These are phyloP conservation scores for Falco novaeseelandiae DNA, from an alignment of 2,797 vertebrate genomes.

Conservation along the genomic window DNA sequence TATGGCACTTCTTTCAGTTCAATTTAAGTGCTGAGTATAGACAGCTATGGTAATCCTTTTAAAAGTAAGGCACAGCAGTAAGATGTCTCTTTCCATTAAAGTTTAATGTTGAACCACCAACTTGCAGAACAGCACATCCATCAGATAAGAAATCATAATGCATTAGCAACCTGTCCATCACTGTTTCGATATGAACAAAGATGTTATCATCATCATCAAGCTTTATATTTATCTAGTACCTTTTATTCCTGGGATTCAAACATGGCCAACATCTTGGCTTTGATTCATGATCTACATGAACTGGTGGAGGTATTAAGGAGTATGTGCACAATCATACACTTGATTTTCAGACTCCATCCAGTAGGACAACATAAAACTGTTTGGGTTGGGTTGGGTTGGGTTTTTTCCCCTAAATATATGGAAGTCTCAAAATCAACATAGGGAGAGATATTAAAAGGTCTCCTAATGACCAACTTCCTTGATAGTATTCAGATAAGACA, in stretches of 20 bases:
- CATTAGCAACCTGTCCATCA: neutral
- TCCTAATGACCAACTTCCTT: neutral
- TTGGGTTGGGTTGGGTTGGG: neutral
- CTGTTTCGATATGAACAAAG: neutral
- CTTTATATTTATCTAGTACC: neutral
- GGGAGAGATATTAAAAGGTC: neutral
- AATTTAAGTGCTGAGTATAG: slow-evolving; percentile 54
- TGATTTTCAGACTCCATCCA: neutral
- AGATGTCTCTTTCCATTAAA: slow-evolving; percentile 49
- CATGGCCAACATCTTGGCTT: neutral
- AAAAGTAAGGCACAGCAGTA: slow-evolving; percentile 26
- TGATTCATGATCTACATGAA: neutral
- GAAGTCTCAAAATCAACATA: neutral
- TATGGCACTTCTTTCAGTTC: slow-evolving; percentile 45
- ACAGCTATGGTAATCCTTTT: slow-evolving; percentile 55
- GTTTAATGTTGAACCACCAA: slow-evolving; percentile 37
- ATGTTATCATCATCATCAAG: neutral
- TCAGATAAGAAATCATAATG: slow-evolving; percentile 20
- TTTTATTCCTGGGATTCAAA: neutral
- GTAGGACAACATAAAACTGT: neutral
- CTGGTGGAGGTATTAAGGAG: neutral
- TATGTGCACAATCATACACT: neutral
- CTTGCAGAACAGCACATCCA: neutral
- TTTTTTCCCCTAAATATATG: neutral
- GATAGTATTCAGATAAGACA: neutral